Evolutionary conservation across 2,797 vertebrate genomes (phyloP).

Genomic region (Anguilla megastoma): DNA sequence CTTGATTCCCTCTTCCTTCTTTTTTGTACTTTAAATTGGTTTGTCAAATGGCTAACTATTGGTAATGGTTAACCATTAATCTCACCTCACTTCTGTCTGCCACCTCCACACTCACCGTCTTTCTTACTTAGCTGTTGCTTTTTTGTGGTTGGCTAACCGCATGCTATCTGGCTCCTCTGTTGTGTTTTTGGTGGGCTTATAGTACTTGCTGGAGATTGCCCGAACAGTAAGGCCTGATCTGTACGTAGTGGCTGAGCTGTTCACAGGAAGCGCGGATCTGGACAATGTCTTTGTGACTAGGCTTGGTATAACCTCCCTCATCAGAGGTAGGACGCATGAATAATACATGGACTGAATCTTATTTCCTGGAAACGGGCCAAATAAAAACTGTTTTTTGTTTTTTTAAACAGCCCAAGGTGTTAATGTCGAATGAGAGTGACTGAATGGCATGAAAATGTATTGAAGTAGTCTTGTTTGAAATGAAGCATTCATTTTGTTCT

Average conservation of each 20-base stretch:
- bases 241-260: constrained; percentile 96
- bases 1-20: constrained; percentile 44
- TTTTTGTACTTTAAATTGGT: constrained; percentile 37
- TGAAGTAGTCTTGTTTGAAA: background rate
- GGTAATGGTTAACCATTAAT: background rate
- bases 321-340: constrained; percentile 83
- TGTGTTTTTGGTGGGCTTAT: constrained; percentile 57
- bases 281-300: constrained; percentile 98
- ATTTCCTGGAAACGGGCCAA: background rate
- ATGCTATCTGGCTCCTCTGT: constrained; percentile 39
- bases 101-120: constrained; percentile 21
- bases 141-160: background rate
- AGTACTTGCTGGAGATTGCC: constrained; percentile 94
- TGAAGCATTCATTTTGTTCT: background rate
- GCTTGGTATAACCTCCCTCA: constrained; percentile 94
- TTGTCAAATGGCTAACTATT: background rate
- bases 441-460: background rate
- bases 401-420: background rate
- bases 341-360: background rate
- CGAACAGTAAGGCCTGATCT: constrained; percentile 84
- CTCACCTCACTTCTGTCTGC: constrained; percentile 40
- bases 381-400: background rate
- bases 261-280: constrained; percentile 98
- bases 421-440: background rate
- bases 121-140: constrained; percentile 1